Evolutionary conservation across 2,888 invertebrate species (phyloP).

Genomic region (Sipha maydis): DNA sequence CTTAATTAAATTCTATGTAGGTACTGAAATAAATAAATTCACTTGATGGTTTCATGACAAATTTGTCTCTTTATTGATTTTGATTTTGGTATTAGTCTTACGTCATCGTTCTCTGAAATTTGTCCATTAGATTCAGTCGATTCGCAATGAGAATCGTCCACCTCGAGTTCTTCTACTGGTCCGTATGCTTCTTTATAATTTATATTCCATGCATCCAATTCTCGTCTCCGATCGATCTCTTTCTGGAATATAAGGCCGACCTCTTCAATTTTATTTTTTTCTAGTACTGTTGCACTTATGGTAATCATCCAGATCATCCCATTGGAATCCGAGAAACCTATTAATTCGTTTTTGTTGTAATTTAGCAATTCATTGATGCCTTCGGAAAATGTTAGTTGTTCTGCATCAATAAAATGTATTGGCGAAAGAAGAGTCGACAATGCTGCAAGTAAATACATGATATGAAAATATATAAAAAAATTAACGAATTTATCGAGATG

Average conservation of each 20-base stretch:
- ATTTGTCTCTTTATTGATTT: neutral
- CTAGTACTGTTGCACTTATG: neutral
- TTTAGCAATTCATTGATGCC: neutral
- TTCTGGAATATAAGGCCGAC: slow-evolving; percentile 33
- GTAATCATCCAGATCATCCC: slow-evolving; percentile 19
- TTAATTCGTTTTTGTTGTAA: slow-evolving; percentile 14
- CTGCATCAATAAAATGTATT: slow-evolving; percentile 1
- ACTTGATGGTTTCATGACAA: slow-evolving; percentile 24
- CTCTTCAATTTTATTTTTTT: neutral
- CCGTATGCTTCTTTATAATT: slow-evolving; percentile 16
- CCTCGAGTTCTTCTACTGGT: neutral
- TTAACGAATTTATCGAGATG: too few species aligned
- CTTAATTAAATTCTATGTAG: neutral
- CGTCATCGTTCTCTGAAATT: neutral
- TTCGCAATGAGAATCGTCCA: neutral
- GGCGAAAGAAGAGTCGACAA: slow-evolving; percentile 13
- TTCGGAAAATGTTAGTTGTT: neutral
- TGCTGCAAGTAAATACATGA: neutral
- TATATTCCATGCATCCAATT: slow-evolving; percentile 37
- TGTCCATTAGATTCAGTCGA: neutral
- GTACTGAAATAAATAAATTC: neutral
- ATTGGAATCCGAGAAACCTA: slow-evolving; percentile 32
- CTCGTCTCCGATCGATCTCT: slow-evolving; percentile 33
- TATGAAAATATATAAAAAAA: neutral
- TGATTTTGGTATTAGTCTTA: neutral